Conservation (phyloP, 1,140 invertebrate species). For the Dreissena polymorpha region DNA sequence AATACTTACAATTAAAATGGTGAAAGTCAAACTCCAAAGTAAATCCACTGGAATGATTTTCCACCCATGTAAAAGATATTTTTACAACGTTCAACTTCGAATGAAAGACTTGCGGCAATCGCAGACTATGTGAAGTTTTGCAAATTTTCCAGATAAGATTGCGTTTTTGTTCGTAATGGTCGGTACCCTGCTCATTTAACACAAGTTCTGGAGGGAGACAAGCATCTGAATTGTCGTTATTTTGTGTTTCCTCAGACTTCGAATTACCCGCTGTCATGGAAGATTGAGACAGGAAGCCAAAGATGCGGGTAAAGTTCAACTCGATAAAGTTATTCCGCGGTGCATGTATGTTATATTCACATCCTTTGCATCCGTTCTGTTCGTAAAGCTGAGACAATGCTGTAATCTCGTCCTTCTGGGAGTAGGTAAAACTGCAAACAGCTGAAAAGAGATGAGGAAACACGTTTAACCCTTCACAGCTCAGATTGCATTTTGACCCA, state of each 20-base stretch:
- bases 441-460: slow-evolving; percentile 59
- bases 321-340: slow-evolving; percentile 59
- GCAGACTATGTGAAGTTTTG: slow-evolving; percentile 58
- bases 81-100: slow-evolving; percentile 64
- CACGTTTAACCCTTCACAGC: neutral
- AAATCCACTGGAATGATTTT: slow-evolving; percentile 68
- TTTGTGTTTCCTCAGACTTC: slow-evolving; percentile 11
- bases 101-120: slow-evolving; percentile 69
- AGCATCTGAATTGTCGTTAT: slow-evolving; percentile 17
- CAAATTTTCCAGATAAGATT: slow-evolving; percentile 58
- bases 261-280: slow-evolving; percentile 52
- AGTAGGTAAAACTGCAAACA: slow-evolving; percentile 72
- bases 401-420: slow-evolving; percentile 62
- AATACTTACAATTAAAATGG: slow-evolving; percentile 61
- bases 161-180: slow-evolving; percentile 32
- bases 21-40: slow-evolving; percentile 68
- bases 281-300: slow-evolving; percentile 64
- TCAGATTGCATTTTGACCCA: neutral
- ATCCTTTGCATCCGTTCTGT: slow-evolving; percentile 62
- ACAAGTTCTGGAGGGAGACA: slow-evolving; percentile 64
- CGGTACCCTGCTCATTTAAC: slow-evolving; percentile 47
- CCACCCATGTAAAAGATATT: slow-evolving; percentile 67
- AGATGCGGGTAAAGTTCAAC: slow-evolving; percentile 68
- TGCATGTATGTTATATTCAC: slow-evolving; percentile 67
- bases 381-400: slow-evolving; percentile 65